These are phyloP conservation scores for Mizuhopecten yessoensis DNA, from an alignment of 1,140 invertebrate genomes.

Conservation along the genomic window DNA sequence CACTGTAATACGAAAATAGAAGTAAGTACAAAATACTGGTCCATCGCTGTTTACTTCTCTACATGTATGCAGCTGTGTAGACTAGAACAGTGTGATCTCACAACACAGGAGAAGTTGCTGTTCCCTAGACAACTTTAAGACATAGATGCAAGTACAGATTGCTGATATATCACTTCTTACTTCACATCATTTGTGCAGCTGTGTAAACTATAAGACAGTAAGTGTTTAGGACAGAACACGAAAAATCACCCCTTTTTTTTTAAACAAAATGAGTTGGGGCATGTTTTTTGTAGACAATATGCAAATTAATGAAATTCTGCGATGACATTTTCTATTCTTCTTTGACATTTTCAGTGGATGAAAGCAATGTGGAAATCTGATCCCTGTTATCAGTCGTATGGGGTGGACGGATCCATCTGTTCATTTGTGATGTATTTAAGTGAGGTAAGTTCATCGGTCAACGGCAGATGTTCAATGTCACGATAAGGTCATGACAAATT, in stretches of 20 bases:
- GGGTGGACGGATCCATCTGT: conserved; percentile 82
- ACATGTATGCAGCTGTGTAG: too few relatives aligned
- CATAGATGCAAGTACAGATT: conserved; percentile 68
- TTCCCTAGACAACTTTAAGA: conserved; percentile 76
- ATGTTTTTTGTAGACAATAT: too few relatives aligned
- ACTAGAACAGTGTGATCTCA: conserved; percentile 64
- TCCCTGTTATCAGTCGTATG: conserved; percentile 81
- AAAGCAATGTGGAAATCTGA: conserved; percentile 82
- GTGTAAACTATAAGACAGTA: too few relatives aligned
- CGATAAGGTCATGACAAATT: too few relatives aligned
- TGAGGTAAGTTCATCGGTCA: conserved; percentile 74
- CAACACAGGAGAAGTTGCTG: conserved; percentile 72
- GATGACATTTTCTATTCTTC: too few relatives aligned
- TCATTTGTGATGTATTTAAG: conserved; percentile 83
- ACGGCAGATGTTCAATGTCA: too few relatives aligned
- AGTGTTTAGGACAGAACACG: too few relatives aligned
- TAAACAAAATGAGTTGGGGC: too few relatives aligned
- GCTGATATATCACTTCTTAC: neutral
- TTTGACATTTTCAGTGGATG: conserved; percentile 84
- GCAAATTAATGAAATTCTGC: too few relatives aligned
- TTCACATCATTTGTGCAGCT: too few relatives aligned
- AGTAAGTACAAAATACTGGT: conserved; percentile 61
- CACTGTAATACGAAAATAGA: conserved; percentile 75
- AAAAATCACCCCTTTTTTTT: too few relatives aligned
- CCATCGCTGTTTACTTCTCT: too few relatives aligned